Evolutionary conservation across 1,140 invertebrate species (phyloP), one percentile per base, ranked within the genome.

Genomic region (Pomacea maculata): DNA sequence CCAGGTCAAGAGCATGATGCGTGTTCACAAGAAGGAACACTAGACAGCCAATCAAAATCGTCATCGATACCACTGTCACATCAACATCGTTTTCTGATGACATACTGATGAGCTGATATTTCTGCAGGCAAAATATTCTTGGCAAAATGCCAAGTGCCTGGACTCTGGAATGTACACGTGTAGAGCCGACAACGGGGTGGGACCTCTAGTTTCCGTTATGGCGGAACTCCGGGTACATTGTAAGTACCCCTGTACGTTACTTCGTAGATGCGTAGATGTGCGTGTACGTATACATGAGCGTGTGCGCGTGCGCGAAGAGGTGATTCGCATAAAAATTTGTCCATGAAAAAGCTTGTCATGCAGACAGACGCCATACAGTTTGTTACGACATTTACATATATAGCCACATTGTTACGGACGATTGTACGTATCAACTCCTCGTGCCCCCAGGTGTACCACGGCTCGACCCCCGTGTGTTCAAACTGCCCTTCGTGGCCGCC

Each of bases 121-220:
- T 65, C 1, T 45, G 8, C 72, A 80, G 79, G 64, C 64, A 12
- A 74, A 64, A 61, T 29, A 68, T 45, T 25, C 73, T 14, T 80
- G 79, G 79, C n/a, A 54, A 57, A 57, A 75, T 61, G 79, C 79
- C 7, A 57, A 75, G 25, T 80, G 79, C 75, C 64, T 80, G 21
- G 80, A 81, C 54, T 55, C 73, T 14, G 80, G 80, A 25, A 61
- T 21, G 17, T 81, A 81, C 67, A 57, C 80, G 63, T 81, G 80
- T 64, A 63, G 45, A 25, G 80, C 80, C 11, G 64, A 72, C 68
- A 81, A 81, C 29, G 80, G 80, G 12, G 63, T 81, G n/a, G 80
- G 67, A 52, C 45, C 52, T 19, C 52, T 29, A 6, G 75, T 76
- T 54, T 68, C 74, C 0, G 64, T 75, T 8, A 45, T 65, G 11